A percentile compares a stretch with the other conserved stretches of the same genome.
Evolutionary conservation across 2,797 vertebrate species (phyloP).

Genomic region (Myotis planiceps): DNA sequence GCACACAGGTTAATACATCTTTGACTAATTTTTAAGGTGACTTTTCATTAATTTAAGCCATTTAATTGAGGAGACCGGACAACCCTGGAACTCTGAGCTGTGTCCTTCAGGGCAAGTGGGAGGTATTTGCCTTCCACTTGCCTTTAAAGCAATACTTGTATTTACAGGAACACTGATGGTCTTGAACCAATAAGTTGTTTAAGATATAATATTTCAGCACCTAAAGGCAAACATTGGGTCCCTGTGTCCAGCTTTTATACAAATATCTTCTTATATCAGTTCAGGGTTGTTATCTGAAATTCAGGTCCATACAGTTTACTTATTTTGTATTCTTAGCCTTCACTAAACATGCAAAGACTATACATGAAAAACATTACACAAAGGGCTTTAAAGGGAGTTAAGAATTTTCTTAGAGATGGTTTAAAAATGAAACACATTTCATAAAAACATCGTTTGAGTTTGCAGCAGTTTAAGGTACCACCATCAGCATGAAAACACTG

Average conservation of each 20-base stretch:
- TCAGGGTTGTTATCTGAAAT: neutral
- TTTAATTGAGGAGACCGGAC: neutral
- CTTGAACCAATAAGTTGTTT: neutral
- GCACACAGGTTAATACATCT: neutral
- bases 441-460: neutral
- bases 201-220: constrained; percentile 31
- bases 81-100: neutral
- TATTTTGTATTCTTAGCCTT: neutral
- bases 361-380: neutral
- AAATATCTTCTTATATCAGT: neutral
- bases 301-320: neutral
- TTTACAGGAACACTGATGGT: neutral
- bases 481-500: neutral
- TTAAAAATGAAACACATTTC: neutral
- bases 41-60: neutral
- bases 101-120: neutral
- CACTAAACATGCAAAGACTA: neutral
- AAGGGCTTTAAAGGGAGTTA: neutral
- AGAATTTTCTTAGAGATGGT: neutral
- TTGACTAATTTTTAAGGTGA: neutral
- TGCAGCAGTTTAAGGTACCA: neutral
- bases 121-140: neutral
- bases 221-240: neutral
- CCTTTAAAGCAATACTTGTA: neutral
- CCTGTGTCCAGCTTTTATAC: neutral